Base-by-base conservation (phyloP, 2,888 invertebrate genomes). In the Sclerodermus sp. region DNA sequence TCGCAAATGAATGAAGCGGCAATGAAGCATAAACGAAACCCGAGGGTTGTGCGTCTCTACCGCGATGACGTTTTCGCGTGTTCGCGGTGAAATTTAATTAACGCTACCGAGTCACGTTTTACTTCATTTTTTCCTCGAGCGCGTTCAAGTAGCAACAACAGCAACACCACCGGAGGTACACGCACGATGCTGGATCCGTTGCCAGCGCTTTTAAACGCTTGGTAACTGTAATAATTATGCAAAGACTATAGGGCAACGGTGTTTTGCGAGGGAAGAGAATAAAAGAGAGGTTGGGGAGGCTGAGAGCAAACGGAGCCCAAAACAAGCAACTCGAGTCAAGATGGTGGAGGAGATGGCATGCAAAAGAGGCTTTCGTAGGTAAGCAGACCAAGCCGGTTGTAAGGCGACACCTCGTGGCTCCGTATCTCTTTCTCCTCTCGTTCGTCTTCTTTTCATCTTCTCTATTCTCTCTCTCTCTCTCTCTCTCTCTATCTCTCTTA, bases 291-390 rank as follows among this genome's bases (percentile, higher is more conserved):
- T n/a, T n/a, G 46, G 64, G 57, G 62, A 53, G 59, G 57, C 30
- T 54, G 55, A 55, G 55, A 50, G 64, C 15, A 67, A 67, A 70
- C 63, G 64, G 49, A 60, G 60, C 56, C 61, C 62, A 73, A 74
- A 74, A 74, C 62, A 60, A 72, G 61, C 64, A 72, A 64, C 56
- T 48, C 52, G 62, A 71, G 56, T 50, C 60, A 64, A 77, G 77
- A 76, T 76, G 76, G 76, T 74, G 76, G 71, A 75, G 71, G 66
- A 77, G 76, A 77, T 77, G 77, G 77, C 72, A 77, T 77, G 77
- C 77, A 77, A 77, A 77, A 70, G 70, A 75, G 74, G 71, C 73
- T 75, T 70, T 71, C 70, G 71, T 72, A 69, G 72, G 71, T 71
- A 71, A 74, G 71, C 66, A 71, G 72, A 73, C 69, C 71, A 69